Base-by-base conservation (phyloP, 2,888 invertebrate genomes). In the Drosophila kuntzei region DNA sequence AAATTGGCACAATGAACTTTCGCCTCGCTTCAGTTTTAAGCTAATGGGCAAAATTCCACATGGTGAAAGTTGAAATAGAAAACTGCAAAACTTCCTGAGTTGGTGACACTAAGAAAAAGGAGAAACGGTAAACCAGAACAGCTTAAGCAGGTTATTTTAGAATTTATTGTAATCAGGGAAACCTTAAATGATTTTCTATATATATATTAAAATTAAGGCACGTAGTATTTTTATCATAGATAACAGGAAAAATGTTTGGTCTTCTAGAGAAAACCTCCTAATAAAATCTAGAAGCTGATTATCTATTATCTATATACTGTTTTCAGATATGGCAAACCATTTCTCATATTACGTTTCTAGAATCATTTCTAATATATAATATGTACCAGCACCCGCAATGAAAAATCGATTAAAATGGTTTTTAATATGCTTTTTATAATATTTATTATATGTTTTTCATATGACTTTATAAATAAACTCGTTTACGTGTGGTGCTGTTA, bases 1-100 rank as follows among this genome's bases (percentile, higher is more conserved):
- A 44, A 87, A 84, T 83, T 89, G 72, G 84, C 87, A 89, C 84
- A 89, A 84, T 70, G 84, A 85, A 89, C 87, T 79, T 84, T 71
- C 57, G 59, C 65, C 43, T 55, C 63, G 70, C 32, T 46, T 34
- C 43, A 58, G 58, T 63, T 57, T 59, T 70, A 14, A 53, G 61
- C 73, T 73, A 81, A 81, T 76, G 76, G 58, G 32, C 14, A 39
- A 53, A 47, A 37, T 58, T 20, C 18, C 41, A 47, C 47, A 43
- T 16, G 49, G 79, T 5, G 67, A 73, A 77, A 86, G 84, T 60
- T 39, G 2, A 41, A 39, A 44, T 37, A 34, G 3, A 14, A 47
- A 43, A 7, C 34, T 27, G 68, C 49, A 51, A 63, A 43, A 32
- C 3, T 29, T 51, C 22, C 16, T 6, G 8, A 14, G 16, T 11